Percentiles rank a stretch among this genome's conserved stretches.
Conservation (phyloP, 1,140 invertebrate species). For the Drosophila grimshawi region DNA sequence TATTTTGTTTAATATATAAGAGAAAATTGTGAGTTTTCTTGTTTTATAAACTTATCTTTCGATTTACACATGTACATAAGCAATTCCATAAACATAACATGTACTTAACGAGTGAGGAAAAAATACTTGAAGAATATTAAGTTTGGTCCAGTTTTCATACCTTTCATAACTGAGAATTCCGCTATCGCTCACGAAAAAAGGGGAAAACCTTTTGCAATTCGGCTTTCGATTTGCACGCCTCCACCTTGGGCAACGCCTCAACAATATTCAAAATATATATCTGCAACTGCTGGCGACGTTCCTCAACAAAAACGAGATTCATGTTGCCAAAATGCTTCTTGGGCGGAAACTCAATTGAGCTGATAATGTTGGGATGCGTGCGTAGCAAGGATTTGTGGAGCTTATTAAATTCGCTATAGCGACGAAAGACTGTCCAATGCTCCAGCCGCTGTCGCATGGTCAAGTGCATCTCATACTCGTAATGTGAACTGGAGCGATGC, state of each 20-base stretch:
- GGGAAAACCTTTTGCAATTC: slow-evolving; percentile 77
- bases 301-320: slow-evolving; percentile 92
- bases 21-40: slow-evolving; percentile 34
- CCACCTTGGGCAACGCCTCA: slow-evolving; percentile 88
- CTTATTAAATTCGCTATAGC: slow-evolving; percentile 94
- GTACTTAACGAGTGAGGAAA: slow-evolving; percentile 3
- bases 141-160: slow-evolving; percentile 35
- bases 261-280: slow-evolving; percentile 90
- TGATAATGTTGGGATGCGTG: slow-evolving; percentile 89
- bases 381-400: slow-evolving; percentile 91
- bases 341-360: slow-evolving; percentile 93
- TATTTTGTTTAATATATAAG: slow-evolving; percentile 62
- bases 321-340: slow-evolving; percentile 96
- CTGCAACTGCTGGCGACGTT: slow-evolving; percentile 90
- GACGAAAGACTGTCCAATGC: slow-evolving; percentile 95
- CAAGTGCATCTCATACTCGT: slow-evolving; percentile 78
- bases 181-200: slow-evolving; percentile 75
- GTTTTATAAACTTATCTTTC: slow-evolving; percentile 20
- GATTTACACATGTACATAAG: slow-evolving; percentile 56
- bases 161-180: too few species aligned
- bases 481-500: slow-evolving; percentile 53
- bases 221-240: slow-evolving; percentile 85
- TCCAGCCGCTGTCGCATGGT: slow-evolving; percentile 87
- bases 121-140: slow-evolving; percentile 57
- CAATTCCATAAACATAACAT: slow-evolving; percentile 33